Conservation (phyloP, 2,113 vertebrate genomes). For the Elachura formosa region DNA sequence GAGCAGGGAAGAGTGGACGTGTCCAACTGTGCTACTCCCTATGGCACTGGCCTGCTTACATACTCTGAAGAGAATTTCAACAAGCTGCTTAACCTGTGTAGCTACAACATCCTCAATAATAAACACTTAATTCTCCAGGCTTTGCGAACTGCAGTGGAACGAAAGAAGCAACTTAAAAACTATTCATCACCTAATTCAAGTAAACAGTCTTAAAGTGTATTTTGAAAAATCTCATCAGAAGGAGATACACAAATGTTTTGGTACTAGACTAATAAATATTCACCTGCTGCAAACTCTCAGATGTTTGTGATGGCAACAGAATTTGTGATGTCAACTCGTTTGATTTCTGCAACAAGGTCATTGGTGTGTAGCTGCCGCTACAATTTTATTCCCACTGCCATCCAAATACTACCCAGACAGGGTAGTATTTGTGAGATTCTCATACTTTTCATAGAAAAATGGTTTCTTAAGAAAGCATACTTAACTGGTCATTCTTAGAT, state of each 20-base stretch:
- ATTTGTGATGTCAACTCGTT: neutral
- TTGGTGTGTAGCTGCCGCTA: neutral
- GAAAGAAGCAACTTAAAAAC: neutral
- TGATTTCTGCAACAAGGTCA: neutral
- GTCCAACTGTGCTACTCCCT: conserved; percentile 56
- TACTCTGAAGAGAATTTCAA: conserved; percentile 70
- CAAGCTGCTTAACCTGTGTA: conserved; percentile 69
- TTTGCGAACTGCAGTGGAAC: conserved; percentile 58
- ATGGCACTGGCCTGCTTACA: conserved; percentile 66
- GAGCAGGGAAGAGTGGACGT: conserved; percentile 71
- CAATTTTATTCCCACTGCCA: neutral
- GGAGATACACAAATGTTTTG: neutral
- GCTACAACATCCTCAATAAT: conserved; percentile 80
- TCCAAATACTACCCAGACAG: neutral
- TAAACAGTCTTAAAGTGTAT: neutral
- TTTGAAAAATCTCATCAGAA: neutral
- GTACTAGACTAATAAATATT: neutral
- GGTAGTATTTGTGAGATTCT: neutral
- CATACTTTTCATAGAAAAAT: neutral
- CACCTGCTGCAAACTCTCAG: neutral
- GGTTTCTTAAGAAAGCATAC: neutral
- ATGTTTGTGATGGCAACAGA: neutral
- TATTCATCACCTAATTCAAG: neutral
- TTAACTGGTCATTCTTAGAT: neutral
- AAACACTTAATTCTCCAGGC: conserved; percentile 60